A percentile compares a stretch with the other conserved stretches of the same genome.
These are phyloP conservation scores for Pseudorhiza aurosa DNA, from an alignment of 30 jellyfish, hydroid and myxozoan species.

Conservation along the genomic window DNA sequence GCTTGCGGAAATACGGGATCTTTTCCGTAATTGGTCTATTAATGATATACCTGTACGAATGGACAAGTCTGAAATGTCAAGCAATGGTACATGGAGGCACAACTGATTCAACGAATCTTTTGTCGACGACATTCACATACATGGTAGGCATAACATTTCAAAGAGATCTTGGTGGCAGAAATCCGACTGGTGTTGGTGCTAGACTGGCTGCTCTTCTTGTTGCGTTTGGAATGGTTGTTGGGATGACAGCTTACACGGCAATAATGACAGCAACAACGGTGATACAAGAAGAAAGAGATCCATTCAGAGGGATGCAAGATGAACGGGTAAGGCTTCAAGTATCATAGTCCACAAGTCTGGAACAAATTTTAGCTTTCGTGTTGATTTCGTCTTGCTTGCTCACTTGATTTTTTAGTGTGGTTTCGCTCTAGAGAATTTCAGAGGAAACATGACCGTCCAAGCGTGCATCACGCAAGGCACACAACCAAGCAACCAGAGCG, in stretches of 20 bases:
- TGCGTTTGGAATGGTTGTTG: slow-evolving; percentile 90
- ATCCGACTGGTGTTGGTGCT: slow-evolving; percentile 79
- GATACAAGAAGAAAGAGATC: slow-evolving; percentile 66
- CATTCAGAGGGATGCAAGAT: slow-evolving; percentile 80
- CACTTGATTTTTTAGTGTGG: no score
- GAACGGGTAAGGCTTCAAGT: slow-evolving; percentile 63
- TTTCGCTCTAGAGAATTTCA: no score
- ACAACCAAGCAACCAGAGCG: no score
- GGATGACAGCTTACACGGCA: slow-evolving; percentile 96
- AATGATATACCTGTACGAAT: neutral
- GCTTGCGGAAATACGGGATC: neutral
- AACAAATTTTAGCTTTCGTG: neutral
- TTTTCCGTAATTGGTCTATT: neutral
- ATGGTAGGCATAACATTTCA: slow-evolving; percentile 85
- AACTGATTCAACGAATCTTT: slow-evolving; percentile 2
- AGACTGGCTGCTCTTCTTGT: slow-evolving; percentile 74
- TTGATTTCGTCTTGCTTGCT: neutral
- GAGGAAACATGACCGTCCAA: no score
- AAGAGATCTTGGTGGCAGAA: slow-evolving; percentile 89
- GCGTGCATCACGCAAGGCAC: no score
- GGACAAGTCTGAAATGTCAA: neutral
- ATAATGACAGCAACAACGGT: slow-evolving; percentile 80
- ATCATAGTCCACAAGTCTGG: no score
- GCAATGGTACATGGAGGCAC: neutral
- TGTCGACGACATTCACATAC: slow-evolving; percentile 78